Conservation (phyloP, 2,888 invertebrate species). For the Prenolepis imparis region DNA sequence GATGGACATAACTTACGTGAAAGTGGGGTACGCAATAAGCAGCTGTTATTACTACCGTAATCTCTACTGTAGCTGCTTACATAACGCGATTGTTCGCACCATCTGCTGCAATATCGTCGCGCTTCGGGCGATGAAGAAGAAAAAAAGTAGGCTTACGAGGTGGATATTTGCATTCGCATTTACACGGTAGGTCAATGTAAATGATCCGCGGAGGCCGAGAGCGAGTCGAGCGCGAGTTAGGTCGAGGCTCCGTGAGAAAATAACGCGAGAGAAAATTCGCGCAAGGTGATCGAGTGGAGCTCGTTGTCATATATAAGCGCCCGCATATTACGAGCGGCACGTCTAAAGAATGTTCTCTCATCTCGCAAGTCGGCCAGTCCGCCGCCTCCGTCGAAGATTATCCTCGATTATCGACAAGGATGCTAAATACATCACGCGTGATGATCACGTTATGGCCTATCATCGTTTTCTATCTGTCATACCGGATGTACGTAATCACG, state of each 20-base stretch:
- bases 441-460: slow-evolving; percentile 31
- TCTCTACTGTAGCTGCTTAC: slow-evolving; percentile 34
- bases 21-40: slow-evolving; percentile 27
- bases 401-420: slow-evolving; percentile 81
- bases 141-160: slow-evolving; percentile 16
- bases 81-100: slow-evolving; percentile 53
- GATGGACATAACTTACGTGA: slow-evolving; percentile 13
- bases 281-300: slow-evolving; percentile 78
- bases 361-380: slow-evolving; percentile 69
- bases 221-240: slow-evolving; percentile 42
- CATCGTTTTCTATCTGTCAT: slow-evolving; percentile 63
- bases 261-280: slow-evolving; percentile 73
- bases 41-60: slow-evolving; percentile 32
- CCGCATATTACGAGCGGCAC: slow-evolving; percentile 57
- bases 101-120: slow-evolving; percentile 49
- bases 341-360: slow-evolving; percentile 76
- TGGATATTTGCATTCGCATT: slow-evolving; percentile 54
- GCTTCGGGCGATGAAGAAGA: slow-evolving; percentile 30
- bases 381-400: slow-evolving; percentile 73
- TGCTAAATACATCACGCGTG: slow-evolving; percentile 73
- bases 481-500: not conserved
- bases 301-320: slow-evolving; percentile 64
- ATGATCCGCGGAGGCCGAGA: slow-evolving; percentile 57
- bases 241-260: slow-evolving; percentile 73
- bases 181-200: slow-evolving; percentile 55